These are phyloP conservation scores for Merops nubicus DNA, from an alignment of 2,113 vertebrate species.

Conservation along the genomic window DNA sequence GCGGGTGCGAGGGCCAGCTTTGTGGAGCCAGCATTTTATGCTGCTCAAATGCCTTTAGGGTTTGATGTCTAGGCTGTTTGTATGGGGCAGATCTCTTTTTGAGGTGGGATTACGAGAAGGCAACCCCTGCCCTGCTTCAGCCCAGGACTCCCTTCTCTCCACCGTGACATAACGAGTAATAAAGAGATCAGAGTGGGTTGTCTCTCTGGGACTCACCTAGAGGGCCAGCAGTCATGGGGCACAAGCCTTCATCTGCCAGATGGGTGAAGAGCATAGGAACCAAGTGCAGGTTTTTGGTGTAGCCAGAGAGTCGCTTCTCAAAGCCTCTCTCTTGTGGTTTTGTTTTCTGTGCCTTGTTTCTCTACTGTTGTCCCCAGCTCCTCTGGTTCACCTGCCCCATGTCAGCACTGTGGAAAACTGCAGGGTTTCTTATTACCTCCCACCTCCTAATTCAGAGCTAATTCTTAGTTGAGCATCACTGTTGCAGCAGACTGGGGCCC, in stretches of 20 bases:
- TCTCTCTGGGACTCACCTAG: fast-evolving
- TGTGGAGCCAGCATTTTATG: not conserved
- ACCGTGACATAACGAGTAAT: not conserved
- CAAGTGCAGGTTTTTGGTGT: not conserved
- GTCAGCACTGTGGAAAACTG: not conserved
- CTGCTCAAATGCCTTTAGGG: not conserved
- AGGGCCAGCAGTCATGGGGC: not conserved
- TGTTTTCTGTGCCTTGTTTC: not conserved
- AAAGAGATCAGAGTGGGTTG: not conserved
- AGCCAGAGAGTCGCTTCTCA: not conserved
- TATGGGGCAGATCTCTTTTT: not conserved
- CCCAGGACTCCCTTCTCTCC: not conserved
- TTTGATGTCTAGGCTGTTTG: not conserved
- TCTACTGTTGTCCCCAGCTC: fast-evolving
- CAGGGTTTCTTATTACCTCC: not conserved
- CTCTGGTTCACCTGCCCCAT: not conserved
- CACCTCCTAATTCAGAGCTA: not conserved
- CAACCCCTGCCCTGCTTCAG: not conserved
- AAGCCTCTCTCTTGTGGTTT: not conserved
- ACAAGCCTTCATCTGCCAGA: not conserved
- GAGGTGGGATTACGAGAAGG: not conserved
- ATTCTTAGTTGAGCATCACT: not conserved
- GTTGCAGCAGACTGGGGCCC: not conserved
- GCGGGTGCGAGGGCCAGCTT: not conserved
- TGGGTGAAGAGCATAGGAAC: not conserved